These are phyloP conservation scores for Pomatostomus ruficeps DNA, from an alignment of 2,113 vertebrate species.

Conservation along the genomic window DNA sequence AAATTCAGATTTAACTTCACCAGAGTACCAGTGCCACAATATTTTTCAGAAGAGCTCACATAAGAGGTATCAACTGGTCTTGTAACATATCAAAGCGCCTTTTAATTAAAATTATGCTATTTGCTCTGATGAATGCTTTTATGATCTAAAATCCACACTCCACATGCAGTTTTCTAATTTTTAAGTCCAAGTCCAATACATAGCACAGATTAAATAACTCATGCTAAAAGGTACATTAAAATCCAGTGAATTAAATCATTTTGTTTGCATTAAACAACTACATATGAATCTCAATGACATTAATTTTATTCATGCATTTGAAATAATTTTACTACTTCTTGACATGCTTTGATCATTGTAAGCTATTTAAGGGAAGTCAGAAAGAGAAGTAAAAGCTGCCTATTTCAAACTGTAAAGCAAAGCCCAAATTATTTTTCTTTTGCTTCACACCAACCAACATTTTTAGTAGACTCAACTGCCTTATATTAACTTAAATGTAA, in stretches of 20 bases:
- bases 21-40: not conserved
- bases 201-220: not conserved
- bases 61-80: not conserved
- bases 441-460: not conserved
- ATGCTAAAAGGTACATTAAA: not conserved
- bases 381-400: not conserved
- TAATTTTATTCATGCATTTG: not conserved
- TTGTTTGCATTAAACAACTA: not conserved
- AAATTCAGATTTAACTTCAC: conserved; percentile 4
- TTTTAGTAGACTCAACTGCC: not conserved
- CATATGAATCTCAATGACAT: not conserved
- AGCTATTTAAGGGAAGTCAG: not conserved
- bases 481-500: not conserved
- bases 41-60: not conserved
- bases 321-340: not conserved
- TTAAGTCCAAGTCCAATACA: not conserved
- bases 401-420: not conserved
- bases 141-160: not conserved
- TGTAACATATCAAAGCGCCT: not conserved
- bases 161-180: not conserved
- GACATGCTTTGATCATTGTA: not conserved
- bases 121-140: not conserved
- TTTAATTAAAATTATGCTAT: not conserved
- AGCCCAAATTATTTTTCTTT: not conserved
- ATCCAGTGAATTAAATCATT: not conserved